Evolutionary conservation across 2,797 vertebrate genomes (phyloP), one percentile per base, ranked within the genome.

Genomic region (Erpetoichthys calabaricus): DNA sequence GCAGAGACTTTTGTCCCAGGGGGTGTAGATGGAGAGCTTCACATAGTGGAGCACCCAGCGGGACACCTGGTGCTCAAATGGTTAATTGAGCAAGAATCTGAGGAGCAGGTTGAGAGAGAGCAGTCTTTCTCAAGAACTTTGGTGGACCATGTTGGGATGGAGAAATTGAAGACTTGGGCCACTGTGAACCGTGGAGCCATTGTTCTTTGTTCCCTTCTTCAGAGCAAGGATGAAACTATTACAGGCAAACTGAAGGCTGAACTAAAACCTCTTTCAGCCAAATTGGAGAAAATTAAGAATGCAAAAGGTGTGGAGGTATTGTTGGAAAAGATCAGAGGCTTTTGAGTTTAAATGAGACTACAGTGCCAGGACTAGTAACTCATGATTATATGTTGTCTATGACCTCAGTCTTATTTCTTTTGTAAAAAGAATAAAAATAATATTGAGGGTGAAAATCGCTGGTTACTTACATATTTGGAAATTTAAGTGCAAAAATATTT

Each of bases 31-130:
- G 91, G 84, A 57, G 67, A 99, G 95, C 86, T 98, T 63, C 94
- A 99, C 68, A 74, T 97, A 72, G 93, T 85, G 0, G 94, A 98
- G 59, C 94, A 99, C 70, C 91, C 94, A 0, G 91, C 93, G 5
- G 94, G 94, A 64, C 94, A 98, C 71, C 78, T 99, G 44, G 91
- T 99, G 68, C 81, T 99, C 64, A 98, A 95, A 55, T 98, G 95
- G 94, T 75, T 99, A 64, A 83, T 99, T 56, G 89, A 96, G 60
- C 90, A 97, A 79, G 94, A 97, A 67, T 68, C 75, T 65, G 87
- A 86, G 72, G 75, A 63, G 68, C 74, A 83, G 61, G 73, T 65
- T 1, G 80, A 78, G 55, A 91, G 79, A 75, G 79, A 91, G 82
- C 94, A 86, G 67, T 82, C 81, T 42, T 98, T 98, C 75, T 80